phyloP scores from a whole-genome alignment of 2,797 vertebrate genomes.

The Luscinia luscinia region DNA sequence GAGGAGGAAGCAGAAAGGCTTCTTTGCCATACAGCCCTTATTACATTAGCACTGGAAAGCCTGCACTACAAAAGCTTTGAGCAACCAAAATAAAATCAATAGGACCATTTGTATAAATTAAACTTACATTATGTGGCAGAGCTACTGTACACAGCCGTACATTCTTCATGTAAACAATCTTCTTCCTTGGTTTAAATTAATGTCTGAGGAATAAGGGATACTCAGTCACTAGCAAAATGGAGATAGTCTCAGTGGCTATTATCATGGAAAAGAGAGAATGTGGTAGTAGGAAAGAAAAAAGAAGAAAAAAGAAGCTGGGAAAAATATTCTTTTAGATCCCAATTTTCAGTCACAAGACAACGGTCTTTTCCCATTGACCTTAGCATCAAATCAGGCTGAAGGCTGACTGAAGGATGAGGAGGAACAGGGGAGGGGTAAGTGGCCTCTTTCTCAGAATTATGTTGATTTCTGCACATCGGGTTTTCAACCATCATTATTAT shows the following conservation, averaged over 20 bases:
- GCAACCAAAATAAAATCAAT: conserved; percentile 44
- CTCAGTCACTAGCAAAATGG: neutral
- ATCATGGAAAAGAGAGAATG: neutral
- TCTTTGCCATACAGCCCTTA: neutral
- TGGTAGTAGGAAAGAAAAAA: neutral
- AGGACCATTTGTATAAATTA: conserved; percentile 37
- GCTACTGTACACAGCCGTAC: neutral
- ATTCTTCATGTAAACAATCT: neutral
- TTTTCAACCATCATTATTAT: neutral
- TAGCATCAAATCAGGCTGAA: neutral
- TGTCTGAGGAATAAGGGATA: neutral
- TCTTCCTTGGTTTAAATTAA: neutral
- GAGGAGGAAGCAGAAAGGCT: neutral
- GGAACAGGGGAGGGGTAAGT: neutral
- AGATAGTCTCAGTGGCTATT: neutral
- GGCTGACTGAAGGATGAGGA: neutral
- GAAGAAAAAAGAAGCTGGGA: neutral
- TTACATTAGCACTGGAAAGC: conserved; percentile 10
- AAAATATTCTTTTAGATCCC: neutral
- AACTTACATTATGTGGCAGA: conserved; percentile 1
- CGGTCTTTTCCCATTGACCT: neutral
- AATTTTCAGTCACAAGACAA: neutral
- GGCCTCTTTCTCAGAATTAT: neutral
- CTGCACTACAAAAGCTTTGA: conserved; percentile 27
- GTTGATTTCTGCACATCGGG: neutral